Evolutionary conservation across 2,113 vertebrate genomes (phyloP), one percentile per base, ranked within the genome.

Genomic region (Sinocyclocheilus anophthalmus): DNA sequence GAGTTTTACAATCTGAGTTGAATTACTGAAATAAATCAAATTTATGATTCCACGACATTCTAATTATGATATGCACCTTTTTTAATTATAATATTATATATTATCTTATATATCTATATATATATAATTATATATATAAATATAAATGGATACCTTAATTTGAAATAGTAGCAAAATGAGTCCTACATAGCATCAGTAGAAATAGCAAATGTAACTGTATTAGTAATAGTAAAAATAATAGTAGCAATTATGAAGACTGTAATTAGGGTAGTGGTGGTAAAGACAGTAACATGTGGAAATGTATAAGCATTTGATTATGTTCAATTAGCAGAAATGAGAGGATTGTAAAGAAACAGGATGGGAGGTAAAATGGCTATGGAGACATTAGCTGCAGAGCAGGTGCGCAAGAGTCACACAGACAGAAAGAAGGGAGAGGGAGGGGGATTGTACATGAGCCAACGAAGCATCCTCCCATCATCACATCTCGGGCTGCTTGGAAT

Each of bases 401-500:
- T 67, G 63, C 53, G 0, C 14, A 55, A 65, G 59, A 59, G 20
- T 61, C 80, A 70, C 55, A 84, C 20, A 84, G 76, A 77, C 18
- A 18, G 48, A 77, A 9, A 81, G 26, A 26, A 76, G 45, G 55
- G 55, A 69, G 30, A 53, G 39, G 70, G 84, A 22, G 48, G 50
- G 63, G 39, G 48, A 33, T 24, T 57, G 65, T 24, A 61, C 18
- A 42, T 55, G 76, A 24, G 55, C 76, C 78, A 67, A 30, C 12
- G n/a, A 12, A 70, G 59, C 50, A 59, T 77, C 50, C 45, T 45
- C 24, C 53, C 76, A 26, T 5, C 55, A 72, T 39, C 24, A 14
- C n/a, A 57, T 42, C 39, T 87, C 39, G 53, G 72, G 61, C 61
- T 81, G 70, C 77, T 76, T 57, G 50, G n/a, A 63, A 84, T n/a